phyloP scores from a whole-genome alignment of 2,113 vertebrate species.

The Semnornis frantzii region DNA sequence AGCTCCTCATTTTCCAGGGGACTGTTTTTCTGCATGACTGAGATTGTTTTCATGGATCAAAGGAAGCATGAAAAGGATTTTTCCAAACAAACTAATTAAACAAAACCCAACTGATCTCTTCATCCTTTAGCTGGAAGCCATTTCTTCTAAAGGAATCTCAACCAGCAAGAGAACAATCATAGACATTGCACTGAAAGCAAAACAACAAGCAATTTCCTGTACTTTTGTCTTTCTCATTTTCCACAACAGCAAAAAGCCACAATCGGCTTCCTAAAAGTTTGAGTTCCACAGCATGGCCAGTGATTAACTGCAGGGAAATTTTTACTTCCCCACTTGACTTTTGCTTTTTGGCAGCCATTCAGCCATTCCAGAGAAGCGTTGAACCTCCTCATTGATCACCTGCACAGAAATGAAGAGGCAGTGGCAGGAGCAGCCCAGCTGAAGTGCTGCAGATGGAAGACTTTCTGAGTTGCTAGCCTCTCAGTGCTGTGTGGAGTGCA shows the following conservation, averaged over 20 bases:
- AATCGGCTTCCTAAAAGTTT: constrained; percentile 47
- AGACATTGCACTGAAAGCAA: background rate
- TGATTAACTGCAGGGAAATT: constrained; percentile 3
- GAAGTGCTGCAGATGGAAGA: background rate
- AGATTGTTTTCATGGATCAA: background rate
- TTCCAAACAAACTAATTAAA: constrained; percentile 18
- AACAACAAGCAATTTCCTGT: constrained; percentile 51
- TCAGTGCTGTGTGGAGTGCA: background rate
- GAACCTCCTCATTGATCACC: background rate
- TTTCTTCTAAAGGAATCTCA: constrained; percentile 49
- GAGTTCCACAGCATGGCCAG: background rate
- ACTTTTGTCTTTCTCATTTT: constrained; percentile 47
- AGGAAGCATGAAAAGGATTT: constrained; percentile 15
- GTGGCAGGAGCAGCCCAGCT: background rate
- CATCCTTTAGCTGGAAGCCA: constrained; percentile 41
- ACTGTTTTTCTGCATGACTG: background rate
- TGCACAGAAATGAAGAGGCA: background rate
- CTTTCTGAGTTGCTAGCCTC: background rate
- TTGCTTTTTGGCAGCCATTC: background rate
- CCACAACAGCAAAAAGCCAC: constrained; percentile 48
- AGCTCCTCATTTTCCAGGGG: background rate
- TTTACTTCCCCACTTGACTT: background rate
- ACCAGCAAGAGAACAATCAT: constrained; percentile 37
- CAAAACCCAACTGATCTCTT: background rate
- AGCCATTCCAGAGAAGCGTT: background rate